These are phyloP conservation scores for Cardiocondyla obscurior DNA, from an alignment of 1,140 invertebrate genomes.

Conservation along the genomic window DNA sequence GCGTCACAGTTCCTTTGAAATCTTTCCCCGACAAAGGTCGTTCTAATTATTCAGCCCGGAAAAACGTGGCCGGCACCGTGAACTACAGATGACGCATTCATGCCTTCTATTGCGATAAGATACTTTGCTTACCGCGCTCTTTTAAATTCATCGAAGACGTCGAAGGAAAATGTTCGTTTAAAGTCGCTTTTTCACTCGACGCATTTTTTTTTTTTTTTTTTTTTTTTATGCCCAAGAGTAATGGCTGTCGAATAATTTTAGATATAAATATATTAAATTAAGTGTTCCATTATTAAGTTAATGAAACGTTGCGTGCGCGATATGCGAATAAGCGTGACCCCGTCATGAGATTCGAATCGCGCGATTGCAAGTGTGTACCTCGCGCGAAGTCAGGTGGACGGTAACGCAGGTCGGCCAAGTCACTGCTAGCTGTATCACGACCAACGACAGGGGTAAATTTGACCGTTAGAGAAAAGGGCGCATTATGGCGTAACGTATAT, in stretches of 20 bases:
- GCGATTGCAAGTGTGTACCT: not conserved
- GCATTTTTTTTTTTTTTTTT: not conserved
- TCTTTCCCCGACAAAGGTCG: not conserved
- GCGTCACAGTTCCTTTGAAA: not conserved
- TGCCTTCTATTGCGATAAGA: not conserved
- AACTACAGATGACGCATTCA: not conserved
- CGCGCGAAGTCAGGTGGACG: not conserved
- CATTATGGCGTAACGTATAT: slow-evolving; percentile 20
- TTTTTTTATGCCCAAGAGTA: not conserved
- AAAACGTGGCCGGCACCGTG: not conserved
- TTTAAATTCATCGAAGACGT: not conserved
- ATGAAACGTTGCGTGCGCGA: too few relatives aligned
- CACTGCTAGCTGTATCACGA: slow-evolving; percentile 48
- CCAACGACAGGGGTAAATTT: slow-evolving; percentile 76
- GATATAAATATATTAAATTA: not conserved
- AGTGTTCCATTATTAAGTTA: too few relatives aligned
- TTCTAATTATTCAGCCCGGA: not conserved
- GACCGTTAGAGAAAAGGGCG: slow-evolving; percentile 78
- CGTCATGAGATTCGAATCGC: slow-evolving; percentile 11
- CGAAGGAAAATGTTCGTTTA: not conserved
- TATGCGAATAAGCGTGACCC: too few relatives aligned
- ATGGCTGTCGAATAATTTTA: not conserved
- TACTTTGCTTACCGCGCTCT: not conserved
- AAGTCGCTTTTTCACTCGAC: not conserved
- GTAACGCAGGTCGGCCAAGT: not conserved